These are phyloP conservation scores for Ochropleura leucogaster DNA, from an alignment of 2,888 invertebrate species.

Conservation along the genomic window DNA sequence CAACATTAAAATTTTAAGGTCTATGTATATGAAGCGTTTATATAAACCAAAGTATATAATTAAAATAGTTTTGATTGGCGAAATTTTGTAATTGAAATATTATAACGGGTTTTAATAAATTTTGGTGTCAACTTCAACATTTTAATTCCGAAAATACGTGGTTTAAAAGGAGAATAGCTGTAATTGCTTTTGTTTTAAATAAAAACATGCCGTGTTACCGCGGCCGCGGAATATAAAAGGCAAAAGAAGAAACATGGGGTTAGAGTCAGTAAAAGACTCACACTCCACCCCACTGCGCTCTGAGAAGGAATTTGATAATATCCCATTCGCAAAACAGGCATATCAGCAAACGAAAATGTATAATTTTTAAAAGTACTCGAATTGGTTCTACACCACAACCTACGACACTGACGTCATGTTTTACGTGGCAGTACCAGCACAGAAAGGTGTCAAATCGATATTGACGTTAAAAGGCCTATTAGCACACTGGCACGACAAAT, in stretches of 20 bases:
- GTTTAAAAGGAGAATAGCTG: not conserved
- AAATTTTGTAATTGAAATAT: conserved; percentile 44
- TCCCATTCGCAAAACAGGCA: too few relatives aligned
- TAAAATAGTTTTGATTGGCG: conserved; percentile 53
- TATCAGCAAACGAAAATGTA: not conserved
- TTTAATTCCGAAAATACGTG: not conserved
- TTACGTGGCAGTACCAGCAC: not conserved
- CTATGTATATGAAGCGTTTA: conserved; percentile 44
- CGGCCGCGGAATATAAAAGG: too few relatives aligned
- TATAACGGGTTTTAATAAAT: conserved; percentile 18
- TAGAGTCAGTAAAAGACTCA: too few relatives aligned
- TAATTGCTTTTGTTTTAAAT: not conserved
- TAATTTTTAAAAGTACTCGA: not conserved
- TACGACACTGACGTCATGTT: conserved; percentile 21
- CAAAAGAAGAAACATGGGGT: too few relatives aligned
- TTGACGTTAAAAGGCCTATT: conserved; percentile 61
- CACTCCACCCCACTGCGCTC: too few relatives aligned
- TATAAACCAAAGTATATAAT: conserved; percentile 50
- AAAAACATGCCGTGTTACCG: not conserved
- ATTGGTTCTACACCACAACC: not conserved
- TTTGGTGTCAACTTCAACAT: not conserved
- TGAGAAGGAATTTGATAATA: too few relatives aligned
- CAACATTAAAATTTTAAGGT: conserved; percentile 53
- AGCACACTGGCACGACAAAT: conserved; percentile 75
- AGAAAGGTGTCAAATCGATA: conserved; percentile 60